These are phyloP conservation scores for Caranx ignobilis DNA, from an alignment of 2,113 vertebrate species.

Conservation along the genomic window DNA sequence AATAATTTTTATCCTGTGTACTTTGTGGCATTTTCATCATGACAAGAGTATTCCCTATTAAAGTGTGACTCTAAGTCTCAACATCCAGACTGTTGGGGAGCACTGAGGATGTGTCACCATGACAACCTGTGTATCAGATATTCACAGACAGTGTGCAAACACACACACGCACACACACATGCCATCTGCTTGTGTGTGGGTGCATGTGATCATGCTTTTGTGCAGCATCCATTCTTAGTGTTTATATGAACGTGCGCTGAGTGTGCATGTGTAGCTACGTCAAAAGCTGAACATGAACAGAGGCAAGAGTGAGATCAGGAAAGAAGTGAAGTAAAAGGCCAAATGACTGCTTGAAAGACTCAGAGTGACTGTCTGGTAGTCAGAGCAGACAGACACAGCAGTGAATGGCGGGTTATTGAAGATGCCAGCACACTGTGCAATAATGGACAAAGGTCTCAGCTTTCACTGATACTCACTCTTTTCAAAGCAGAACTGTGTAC, in stretches of 20 bases:
- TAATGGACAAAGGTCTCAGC: conserved; percentile 10
- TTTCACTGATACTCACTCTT: neutral
- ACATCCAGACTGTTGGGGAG: conserved; percentile 29
- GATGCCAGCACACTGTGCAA: neutral
- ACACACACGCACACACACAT: neutral
- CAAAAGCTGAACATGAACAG: neutral
- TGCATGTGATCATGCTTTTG: conserved; percentile 1
- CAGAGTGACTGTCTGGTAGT: neutral
- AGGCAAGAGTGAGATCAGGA: neutral
- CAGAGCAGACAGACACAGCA: neutral
- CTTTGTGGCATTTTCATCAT: neutral
- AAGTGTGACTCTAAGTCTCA: conserved; percentile 36
- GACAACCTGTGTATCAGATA: conserved; percentile 40
- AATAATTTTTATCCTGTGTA: too few species aligned
- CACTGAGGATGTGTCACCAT: conserved; percentile 53
- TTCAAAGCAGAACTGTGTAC: neutral
- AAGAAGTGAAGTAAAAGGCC: neutral
- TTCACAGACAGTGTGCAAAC: conserved; percentile 28
- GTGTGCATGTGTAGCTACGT: neutral
- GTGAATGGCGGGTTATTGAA: neutral
- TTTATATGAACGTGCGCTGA: neutral
- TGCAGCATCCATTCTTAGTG: neutral
- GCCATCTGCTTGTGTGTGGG: conserved; percentile 21
- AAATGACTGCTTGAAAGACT: neutral
- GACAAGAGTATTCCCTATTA: neutral